These are phyloP conservation scores for Ceratosolen fusciceps DNA, from an alignment of 1,140 invertebrate species.

Conservation along the genomic window DNA sequence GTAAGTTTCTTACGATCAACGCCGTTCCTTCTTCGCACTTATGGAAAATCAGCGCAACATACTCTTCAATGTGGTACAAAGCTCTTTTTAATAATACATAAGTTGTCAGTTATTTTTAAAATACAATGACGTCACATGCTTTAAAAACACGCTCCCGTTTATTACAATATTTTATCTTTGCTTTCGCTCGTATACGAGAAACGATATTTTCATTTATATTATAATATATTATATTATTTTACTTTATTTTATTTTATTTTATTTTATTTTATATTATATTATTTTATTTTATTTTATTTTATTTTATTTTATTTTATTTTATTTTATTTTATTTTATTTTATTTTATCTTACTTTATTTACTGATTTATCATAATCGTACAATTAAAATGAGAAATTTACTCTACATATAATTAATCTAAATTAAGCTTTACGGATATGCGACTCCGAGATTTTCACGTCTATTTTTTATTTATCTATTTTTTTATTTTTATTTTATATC, in stretches of 20 bases:
- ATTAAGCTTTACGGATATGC: no score
- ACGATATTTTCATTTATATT: neutral
- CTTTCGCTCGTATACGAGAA: neutral
- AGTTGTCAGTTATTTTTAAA: conserved; percentile 13
- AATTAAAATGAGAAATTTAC: neutral
- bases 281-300: no score
- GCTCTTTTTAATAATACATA: conserved; percentile 39
- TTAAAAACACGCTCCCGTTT: conserved; percentile 1
- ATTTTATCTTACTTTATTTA: no score
- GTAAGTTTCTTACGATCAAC: conserved; percentile 26
- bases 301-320: no score
- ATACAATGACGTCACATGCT: conserved; percentile 20
- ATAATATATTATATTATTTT: no score
- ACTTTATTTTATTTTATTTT: no score
- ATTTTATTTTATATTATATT: no score
- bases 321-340: no score
- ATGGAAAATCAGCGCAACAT: conserved; percentile 17
- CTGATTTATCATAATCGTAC: neutral
- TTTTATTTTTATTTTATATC: no score
- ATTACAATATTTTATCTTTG: neutral
- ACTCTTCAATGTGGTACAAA: conserved; percentile 21
- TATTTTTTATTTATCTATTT: no score
- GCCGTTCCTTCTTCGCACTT: conserved; percentile 12
- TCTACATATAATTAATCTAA: no score
- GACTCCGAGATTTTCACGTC: no score